Base-by-base conservation (phyloP, 2,113 vertebrate species). In the Etia nguti region DNA sequence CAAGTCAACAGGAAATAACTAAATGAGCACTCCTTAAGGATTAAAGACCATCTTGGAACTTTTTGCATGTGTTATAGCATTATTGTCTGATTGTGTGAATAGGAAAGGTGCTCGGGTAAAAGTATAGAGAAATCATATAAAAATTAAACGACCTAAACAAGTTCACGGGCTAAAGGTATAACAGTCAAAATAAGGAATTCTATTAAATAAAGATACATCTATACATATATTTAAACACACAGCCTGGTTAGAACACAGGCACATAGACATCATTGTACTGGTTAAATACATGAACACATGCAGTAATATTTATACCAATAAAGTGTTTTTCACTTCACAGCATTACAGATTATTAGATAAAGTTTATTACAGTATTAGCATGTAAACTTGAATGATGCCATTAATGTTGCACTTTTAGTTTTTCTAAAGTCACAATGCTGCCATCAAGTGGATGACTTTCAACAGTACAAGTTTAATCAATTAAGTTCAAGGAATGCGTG, bases 1-100 rank as follows among this genome's bases (percentile, higher is more conserved):
- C 92, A 92, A 94, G 86, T 94, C 89, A 90, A 91, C 84, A 86
- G 88, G 86, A 94, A 95, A 95, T 65, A 84, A 93, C 38, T 89
- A 90, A 94, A 95, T 83, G 79, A 92, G 91, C 59, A 26, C 62
- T 84, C 70, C 89, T 95, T 9, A 3, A 82, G 88, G 84, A 92
- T 87, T 92, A 68, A 83, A 91, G 85, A 56, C 86, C 77, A 81
- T 82, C 80, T 68, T 80, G 16, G 68, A 92, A 91, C 86, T 94
- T 93, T 89, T 79, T 91, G 86, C 52, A 88, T 79, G 41, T 79
- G 48, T 77, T 68, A 83, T 46, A 88, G 38, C 83, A 80, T 83
- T 90, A 59, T 79, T 89, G 43, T 84, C 22, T 85, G 77, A 68
- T 73, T 54, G 73, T 83, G n/a, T 87, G 75, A 73, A 50, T 31